These are phyloP conservation scores for Argya squamiceps DNA, from an alignment of 2,797 vertebrate species.

Conservation along the genomic window DNA sequence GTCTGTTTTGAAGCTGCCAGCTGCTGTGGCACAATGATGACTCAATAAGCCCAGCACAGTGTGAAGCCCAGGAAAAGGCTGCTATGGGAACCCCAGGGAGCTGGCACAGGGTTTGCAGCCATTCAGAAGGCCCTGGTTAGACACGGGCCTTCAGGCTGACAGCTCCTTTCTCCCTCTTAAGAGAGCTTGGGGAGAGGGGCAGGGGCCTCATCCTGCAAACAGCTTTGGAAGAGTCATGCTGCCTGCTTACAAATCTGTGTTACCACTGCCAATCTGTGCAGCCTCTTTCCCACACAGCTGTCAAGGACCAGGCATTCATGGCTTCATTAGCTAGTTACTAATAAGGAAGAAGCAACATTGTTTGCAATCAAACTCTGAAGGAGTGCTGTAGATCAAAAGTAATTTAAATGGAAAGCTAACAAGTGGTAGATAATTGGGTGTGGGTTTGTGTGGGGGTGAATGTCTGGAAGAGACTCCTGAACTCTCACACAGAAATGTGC, in stretches of 20 bases:
- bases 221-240: neutral
- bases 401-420: neutral
- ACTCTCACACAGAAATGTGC: neutral
- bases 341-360: neutral
- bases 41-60: neutral
- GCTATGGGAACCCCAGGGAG: neutral
- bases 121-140: neutral
- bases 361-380: neutral
- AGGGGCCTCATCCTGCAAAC: neutral
- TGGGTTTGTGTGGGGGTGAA: neutral
- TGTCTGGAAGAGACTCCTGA: neutral
- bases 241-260: neutral
- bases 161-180: neutral
- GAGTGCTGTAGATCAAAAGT: neutral
- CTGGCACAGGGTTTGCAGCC: neutral
- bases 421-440: neutral
- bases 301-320: neutral
- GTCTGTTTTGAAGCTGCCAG: neutral
- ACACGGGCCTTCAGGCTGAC: neutral
- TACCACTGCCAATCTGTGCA: neutral
- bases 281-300: neutral
- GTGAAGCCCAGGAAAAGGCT: neutral
- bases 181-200: neutral
- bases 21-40: neutral
- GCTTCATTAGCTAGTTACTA: neutral